These are phyloP conservation scores for Oscheius sp. DNA, from an alignment of 2,888 invertebrate genomes.

Conservation along the genomic window DNA sequence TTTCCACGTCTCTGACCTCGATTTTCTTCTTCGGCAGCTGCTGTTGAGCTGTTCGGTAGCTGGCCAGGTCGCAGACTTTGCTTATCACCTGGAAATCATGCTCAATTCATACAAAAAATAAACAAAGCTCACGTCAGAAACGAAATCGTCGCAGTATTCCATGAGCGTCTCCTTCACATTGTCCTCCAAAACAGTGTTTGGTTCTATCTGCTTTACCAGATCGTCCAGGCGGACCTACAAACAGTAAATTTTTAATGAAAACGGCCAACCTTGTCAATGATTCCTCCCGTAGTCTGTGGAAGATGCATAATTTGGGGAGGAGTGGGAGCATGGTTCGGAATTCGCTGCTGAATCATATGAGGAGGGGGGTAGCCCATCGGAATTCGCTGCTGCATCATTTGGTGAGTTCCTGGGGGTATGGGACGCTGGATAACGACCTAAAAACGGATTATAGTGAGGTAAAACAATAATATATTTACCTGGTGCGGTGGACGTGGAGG, in stretches of 20 bases:
- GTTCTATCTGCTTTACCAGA: constrained; percentile 91
- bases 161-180: constrained; percentile 84
- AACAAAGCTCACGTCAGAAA: constrained; percentile 40
- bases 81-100: constrained; percentile 43
- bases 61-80: constrained; percentile 49
- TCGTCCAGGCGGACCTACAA: constrained; percentile 85
- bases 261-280: constrained; percentile 45
- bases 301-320: constrained; percentile 5
- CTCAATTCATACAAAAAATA: background rate
- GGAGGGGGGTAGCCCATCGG: too few species aligned
- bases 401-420: background rate
- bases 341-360: constrained; percentile 2
- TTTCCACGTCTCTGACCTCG: constrained; percentile 56
- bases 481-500: background rate
- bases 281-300: constrained; percentile 33
- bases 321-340: constrained; percentile 23
- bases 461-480: background rate
- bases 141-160: constrained; percentile 61
- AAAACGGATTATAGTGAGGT: background rate
- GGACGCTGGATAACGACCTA: background rate
- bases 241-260: background rate
- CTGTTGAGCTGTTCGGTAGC: constrained; percentile 20
- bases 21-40: constrained; percentile 46
- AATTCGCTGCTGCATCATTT: background rate
- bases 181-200: constrained; percentile 93